phyloP scores from a whole-genome alignment of 2,888 invertebrate genomes.

The Lordiphosa fenestrarum region DNA sequence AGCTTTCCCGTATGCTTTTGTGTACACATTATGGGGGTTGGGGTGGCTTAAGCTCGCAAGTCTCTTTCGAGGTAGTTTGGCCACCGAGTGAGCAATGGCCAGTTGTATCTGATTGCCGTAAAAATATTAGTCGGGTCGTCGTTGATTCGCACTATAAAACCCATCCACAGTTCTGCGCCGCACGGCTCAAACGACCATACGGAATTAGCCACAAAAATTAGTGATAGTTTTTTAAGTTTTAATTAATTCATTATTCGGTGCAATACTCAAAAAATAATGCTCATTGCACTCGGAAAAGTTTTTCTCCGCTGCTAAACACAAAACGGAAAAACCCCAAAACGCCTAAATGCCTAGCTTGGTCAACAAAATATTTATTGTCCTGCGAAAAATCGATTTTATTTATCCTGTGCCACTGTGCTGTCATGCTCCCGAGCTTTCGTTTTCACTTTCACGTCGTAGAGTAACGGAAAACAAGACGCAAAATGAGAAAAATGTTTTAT shows the following conservation, averaged over 20 bases:
- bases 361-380: slow-evolving; percentile 52
- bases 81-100: slow-evolving; percentile 21
- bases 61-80: slow-evolving; percentile 17
- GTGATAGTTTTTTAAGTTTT: neutral
- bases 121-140: slow-evolving; percentile 6
- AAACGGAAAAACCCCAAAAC: neutral
- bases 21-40: too few species aligned
- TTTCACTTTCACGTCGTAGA: slow-evolving; percentile 32
- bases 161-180: neutral
- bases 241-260: neutral
- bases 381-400: slow-evolving; percentile 69
- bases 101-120: slow-evolving; percentile 18
- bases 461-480: slow-evolving; percentile 9
- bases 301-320: neutral
- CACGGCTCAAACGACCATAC: neutral
- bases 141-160: slow-evolving; percentile 12
- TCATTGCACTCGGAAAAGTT: neutral
- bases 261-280: neutral
- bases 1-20: too few species aligned
- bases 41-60: slow-evolving; percentile 20
- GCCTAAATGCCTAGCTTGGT: slow-evolving; percentile 26
- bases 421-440: slow-evolving; percentile 57
- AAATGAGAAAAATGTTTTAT: slow-evolving; percentile 13
- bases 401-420: slow-evolving; percentile 42
- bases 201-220: neutral